Base-by-base conservation (phyloP, 1,140 invertebrate genomes). In the Centruroides sculpturatus region DNA sequence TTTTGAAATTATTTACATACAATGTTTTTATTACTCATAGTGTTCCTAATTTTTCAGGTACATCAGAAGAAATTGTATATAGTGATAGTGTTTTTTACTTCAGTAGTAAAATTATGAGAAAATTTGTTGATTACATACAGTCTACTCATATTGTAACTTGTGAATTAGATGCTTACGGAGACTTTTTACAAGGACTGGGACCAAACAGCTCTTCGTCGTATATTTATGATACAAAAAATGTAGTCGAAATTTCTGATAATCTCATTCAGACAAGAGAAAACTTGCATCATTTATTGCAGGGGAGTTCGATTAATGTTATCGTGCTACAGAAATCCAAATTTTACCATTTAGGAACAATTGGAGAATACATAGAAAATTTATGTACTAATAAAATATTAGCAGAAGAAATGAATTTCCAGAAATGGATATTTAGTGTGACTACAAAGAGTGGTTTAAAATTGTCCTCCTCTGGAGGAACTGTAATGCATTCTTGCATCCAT, bases 111-210 rank as follows among this genome's bases (percentile, higher is more conserved):
- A 66, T 78, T n/a, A 66, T 71, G 0, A 68, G 69, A 47, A 72
- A 70, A 63, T 63, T 78, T 35, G 54, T 77, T 3, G 55, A 70
- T 5, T 74, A 75, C 8, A 54, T 70, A 69, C 10, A 65, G 70
- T 52, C 59, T 64, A 8, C 59, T 70, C 53, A 66, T 70, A 35
- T 66, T 68, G 10, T 55, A 76, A 63, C 62, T 11, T 72, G 71
- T 67, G 77, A 79, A 69, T 72, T 78, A 54, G 75, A 76, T 71
- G 74, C 73, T n/a, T 79, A 78, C 68, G 73, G 75, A 10, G 76
- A 78, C 64, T 79, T 78, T 64, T 62, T 79, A 11, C 75, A 76
- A 62, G 69, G 74, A 5, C 64, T 79, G 5, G 77, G 77, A 3
- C 64, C 65, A 34, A 56, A 62, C 47, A 66, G 75, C 10, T 69